phyloP scores from a whole-genome alignment of 2,113 vertebrate species.

The Prochilodus magdalenae region DNA sequence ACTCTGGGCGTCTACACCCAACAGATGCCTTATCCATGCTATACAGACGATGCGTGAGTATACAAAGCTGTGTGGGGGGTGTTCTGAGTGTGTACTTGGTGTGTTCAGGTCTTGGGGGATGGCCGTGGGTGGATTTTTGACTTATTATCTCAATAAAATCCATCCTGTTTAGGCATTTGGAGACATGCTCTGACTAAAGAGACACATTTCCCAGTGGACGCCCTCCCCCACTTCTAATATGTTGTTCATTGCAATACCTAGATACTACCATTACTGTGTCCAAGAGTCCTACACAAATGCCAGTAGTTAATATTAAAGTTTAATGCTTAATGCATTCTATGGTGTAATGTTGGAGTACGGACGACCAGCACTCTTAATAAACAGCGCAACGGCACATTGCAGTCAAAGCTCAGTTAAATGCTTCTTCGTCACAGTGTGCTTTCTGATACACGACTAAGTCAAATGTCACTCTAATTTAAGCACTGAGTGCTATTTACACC shows the following conservation, averaged over 20 bases:
- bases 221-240: neutral
- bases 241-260: neutral
- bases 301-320: constrained; percentile 15
- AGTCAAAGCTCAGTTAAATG: neutral
- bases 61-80: neutral
- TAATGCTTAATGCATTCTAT: neutral
- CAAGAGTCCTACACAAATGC: constrained; percentile 1
- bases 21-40: constrained; percentile 97
- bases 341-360: neutral
- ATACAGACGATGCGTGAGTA: constrained; percentile 92
- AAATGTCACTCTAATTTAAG: neutral
- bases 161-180: neutral
- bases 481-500: neutral
- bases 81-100: neutral
- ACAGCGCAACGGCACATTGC: neutral
- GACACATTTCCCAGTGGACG: constrained; percentile 27
- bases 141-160: constrained; percentile 52
- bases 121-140: neutral
- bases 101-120: neutral
- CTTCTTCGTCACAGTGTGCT: neutral
- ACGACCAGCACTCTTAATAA: neutral
- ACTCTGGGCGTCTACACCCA: constrained; percentile 89
- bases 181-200: neutral
- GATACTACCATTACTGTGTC: neutral
- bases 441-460: neutral